phyloP scores from a whole-genome alignment of 2,113 vertebrate genomes.

The Leptosomus discolor region DNA sequence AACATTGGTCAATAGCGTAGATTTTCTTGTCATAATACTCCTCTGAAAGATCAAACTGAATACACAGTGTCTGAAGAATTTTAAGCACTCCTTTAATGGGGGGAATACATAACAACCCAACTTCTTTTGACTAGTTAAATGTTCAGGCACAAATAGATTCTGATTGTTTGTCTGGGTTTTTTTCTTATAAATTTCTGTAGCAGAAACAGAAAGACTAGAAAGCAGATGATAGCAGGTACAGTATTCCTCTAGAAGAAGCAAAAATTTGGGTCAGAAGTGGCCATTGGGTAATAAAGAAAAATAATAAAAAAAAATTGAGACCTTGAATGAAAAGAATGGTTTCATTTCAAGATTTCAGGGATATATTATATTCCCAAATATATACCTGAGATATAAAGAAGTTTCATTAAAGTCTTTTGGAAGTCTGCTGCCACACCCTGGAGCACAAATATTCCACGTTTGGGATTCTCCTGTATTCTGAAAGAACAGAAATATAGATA shows the following conservation, averaged over 20 bases:
- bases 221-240: background rate
- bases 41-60: background rate
- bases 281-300: fast-evolving
- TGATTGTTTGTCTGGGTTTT: background rate
- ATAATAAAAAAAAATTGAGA: background rate
- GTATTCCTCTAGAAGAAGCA: background rate
- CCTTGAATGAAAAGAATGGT: background rate
- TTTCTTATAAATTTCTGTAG: background rate
- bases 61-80: background rate
- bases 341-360: background rate
- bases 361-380: background rate
- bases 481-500: background rate
- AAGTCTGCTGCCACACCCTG: background rate
- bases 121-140: background rate
- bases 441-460: background rate
- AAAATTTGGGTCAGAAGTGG: background rate
- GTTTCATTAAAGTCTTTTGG: background rate
- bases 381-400: background rate
- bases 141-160: background rate
- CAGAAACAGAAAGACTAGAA: background rate
- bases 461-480: background rate
- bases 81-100: background rate
- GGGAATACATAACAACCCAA: background rate
- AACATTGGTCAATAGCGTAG: background rate
- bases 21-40: background rate